Evolutionary conservation across 2,797 vertebrate species (phyloP).

Genomic region (Danio tinwini): DNA sequence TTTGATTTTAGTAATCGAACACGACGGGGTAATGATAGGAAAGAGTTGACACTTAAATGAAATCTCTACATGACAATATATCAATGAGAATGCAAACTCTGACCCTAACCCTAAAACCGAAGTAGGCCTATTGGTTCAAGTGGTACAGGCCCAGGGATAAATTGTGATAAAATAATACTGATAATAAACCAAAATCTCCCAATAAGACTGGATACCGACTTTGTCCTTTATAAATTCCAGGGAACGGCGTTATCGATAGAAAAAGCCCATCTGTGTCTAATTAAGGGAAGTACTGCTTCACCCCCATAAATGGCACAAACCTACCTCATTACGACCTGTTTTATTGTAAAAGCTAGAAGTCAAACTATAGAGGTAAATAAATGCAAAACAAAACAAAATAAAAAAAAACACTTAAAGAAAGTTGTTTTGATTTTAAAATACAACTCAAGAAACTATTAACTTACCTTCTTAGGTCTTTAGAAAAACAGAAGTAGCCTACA

Average conservation of each 20-base stretch:
- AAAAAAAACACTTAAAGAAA: constrained; percentile 15
- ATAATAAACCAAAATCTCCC: constrained; percentile 33
- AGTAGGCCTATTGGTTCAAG: constrained; percentile 1
- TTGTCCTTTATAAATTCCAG: constrained; percentile 56
- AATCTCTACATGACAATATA: neutral
- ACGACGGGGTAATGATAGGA: neutral
- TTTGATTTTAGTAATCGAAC: neutral
- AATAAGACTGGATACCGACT: constrained; percentile 51
- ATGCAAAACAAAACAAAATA: constrained; percentile 53
- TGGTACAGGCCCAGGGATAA: neutral
- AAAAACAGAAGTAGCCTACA: neutral
- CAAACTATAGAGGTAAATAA: constrained; percentile 62
- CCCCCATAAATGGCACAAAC: constrained; percentile 65
- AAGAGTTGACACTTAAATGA: neutral
- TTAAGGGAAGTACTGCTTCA: constrained; percentile 69
- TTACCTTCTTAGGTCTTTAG: constrained; percentile 11
- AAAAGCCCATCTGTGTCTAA: constrained; percentile 75
- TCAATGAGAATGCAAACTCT: constrained; percentile 8
- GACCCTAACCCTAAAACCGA: neutral
- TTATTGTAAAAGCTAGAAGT: constrained; percentile 68
- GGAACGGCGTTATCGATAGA: constrained; percentile 65
- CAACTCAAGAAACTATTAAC: constrained; percentile 4
- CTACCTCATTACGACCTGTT: constrained; percentile 69
- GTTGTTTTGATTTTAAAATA: constrained; percentile 43
- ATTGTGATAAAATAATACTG: constrained; percentile 28